A percentile compares a stretch with the other conserved stretches of the same genome.
Evolutionary conservation across 2,888 invertebrate genomes (phyloP).

Genomic region (Elysia crispata): DNA sequence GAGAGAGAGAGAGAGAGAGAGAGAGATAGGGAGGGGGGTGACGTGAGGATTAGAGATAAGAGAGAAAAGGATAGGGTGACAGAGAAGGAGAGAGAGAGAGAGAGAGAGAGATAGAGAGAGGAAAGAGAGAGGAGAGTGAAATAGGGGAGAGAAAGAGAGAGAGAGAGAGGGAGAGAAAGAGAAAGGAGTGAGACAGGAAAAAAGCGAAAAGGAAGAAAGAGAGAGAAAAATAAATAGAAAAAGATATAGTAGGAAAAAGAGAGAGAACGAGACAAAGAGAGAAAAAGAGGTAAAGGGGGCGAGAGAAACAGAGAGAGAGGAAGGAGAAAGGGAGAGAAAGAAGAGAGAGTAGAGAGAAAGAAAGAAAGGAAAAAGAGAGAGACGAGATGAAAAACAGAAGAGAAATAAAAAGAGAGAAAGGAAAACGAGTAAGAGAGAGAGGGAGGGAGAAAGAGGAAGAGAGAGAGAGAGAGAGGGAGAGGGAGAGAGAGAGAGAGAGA

Average conservation of each 20-base stretch:
- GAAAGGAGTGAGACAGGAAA: not conserved
- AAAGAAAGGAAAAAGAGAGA: not conserved
- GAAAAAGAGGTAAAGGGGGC: not conserved
- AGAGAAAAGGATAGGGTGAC: not conserved
- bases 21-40: too few species aligned
- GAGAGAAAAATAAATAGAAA: not conserved
- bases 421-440: not conserved
- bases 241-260: not conserved
- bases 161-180: not conserved
- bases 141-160: not conserved
- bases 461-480: constrained; percentile 6
- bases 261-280: not conserved
- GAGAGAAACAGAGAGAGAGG: not conserved
- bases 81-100: not conserved
- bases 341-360: not conserved
- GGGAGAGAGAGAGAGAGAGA: not conserved
- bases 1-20: too few species aligned
- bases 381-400: constrained; percentile 1
- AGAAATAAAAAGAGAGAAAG: not conserved
- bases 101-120: not conserved
- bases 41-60: not conserved
- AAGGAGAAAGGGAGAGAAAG: not conserved
- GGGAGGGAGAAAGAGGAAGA: constrained; percentile 1
- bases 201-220: not conserved
- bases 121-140: not conserved